Evolutionary conservation across 1,140 invertebrate genomes (phyloP).

Genomic region (Apis mellifera): DNA sequence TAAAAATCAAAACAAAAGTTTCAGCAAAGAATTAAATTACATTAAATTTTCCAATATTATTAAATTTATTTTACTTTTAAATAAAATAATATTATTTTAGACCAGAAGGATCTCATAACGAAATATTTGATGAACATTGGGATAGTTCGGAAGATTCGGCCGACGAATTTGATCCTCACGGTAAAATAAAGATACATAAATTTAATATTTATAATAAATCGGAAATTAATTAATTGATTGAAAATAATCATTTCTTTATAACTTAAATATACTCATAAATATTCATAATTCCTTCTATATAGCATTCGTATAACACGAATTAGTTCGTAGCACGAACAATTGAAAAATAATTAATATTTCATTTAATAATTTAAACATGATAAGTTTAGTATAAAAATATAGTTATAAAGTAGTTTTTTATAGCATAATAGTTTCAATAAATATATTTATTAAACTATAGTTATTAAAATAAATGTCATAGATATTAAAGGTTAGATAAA

Average conservation of each 20-base stretch:
- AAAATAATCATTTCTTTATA: too few relatives aligned
- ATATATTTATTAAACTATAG: too few relatives aligned
- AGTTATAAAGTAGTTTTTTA: too few relatives aligned
- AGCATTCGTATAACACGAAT: too few relatives aligned
- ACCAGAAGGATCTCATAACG: neutral
- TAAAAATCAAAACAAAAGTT: neutral
- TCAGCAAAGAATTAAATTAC: neutral
- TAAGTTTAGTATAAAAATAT: too few relatives aligned
- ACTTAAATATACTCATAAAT: too few relatives aligned
- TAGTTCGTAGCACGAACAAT: too few relatives aligned
- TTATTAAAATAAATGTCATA: neutral
- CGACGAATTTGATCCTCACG: constrained; percentile 63
- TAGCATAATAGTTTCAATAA: too few relatives aligned
- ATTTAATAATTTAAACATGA: too few relatives aligned
- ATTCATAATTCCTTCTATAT: too few relatives aligned
- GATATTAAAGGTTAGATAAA: neutral
- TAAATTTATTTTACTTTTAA: neutral
- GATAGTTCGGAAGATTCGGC: constrained; percentile 54
- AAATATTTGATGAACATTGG: constrained; percentile 45
- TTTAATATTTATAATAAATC: neutral
- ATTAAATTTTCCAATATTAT: neutral
- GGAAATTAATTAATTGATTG: neutral
- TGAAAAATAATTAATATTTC: too few relatives aligned
- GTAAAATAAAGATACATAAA: constrained; percentile 25
- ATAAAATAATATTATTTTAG: neutral